These are phyloP conservation scores for Stratiolaelaps scimitus DNA, from an alignment of 1,140 invertebrate species.

Conservation along the genomic window DNA sequence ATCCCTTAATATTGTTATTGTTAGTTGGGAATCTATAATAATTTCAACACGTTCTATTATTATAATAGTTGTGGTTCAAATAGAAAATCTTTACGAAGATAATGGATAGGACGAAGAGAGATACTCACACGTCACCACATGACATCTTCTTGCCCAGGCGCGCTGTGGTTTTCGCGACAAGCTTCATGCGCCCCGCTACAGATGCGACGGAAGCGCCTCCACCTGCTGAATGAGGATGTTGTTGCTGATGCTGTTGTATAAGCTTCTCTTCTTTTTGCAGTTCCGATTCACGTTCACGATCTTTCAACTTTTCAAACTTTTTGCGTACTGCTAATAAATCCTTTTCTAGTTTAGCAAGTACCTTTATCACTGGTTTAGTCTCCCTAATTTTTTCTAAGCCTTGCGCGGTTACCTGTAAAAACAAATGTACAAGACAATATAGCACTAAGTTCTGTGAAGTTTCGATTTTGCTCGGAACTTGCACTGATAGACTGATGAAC, in stretches of 20 bases:
- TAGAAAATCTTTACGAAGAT: too few species aligned
- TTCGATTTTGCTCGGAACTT: too few species aligned
- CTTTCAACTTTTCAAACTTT: constrained; percentile 63
- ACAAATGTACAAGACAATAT: not conserved
- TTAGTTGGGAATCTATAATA: too few species aligned
- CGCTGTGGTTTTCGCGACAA: constrained; percentile 37
- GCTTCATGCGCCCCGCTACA: constrained; percentile 24
- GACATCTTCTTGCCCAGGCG: constrained; percentile 39
- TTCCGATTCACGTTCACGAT: constrained; percentile 36
- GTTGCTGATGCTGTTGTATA: constrained; percentile 38
- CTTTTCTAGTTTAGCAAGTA: constrained; percentile 66
- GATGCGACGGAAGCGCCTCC: constrained; percentile 16
- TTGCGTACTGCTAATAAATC: constrained; percentile 68
- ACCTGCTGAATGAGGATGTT: constrained; percentile 32
- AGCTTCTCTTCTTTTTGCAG: constrained; percentile 39
- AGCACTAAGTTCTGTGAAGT: too few species aligned
- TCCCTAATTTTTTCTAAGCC: constrained; percentile 63
- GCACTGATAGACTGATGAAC: too few species aligned
- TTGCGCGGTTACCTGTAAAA: constrained; percentile 47
- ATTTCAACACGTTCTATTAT: too few species aligned
- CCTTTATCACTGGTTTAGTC: constrained; percentile 65
- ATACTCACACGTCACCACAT: constrained; percentile 36
- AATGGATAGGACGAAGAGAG: too few species aligned
- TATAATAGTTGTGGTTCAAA: too few species aligned
- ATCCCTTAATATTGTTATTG: too few species aligned